Base-by-base conservation (phyloP, 2,888 invertebrate species). In the Ditula angustiorana region DNA sequence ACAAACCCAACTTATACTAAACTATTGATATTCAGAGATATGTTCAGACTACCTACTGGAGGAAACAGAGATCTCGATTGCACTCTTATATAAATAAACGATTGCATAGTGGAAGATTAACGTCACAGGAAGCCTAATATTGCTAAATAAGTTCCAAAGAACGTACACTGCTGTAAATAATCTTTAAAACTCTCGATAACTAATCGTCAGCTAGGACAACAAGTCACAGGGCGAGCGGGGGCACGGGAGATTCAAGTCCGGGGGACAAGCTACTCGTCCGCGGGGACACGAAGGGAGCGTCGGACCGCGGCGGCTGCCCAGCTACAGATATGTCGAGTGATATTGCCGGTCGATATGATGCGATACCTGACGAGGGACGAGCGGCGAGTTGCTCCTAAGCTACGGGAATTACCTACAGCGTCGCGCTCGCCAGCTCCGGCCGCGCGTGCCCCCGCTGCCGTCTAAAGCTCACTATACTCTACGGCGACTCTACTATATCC, bases 251-350 rank as follows among this genome's bases (percentile, higher is more conserved):
- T n/a, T n/a, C n/a, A 41, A 41, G 41, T 16, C 13, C 41, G 50
- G 28, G 55, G 56, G 16, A 28, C 37, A 26, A 16, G 1, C 23
- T 30, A 33, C 37, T 66, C 11, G 55, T 53, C 59, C 49, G 26
- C 64, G 33, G 68, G 35, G 13, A 35, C 41, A 44, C 7, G 50
- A 55, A 55, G 33, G 33, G 7, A 55, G 24, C n/a, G n/a, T n/a
- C n/a, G n/a, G n/a, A n/a, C 30, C 46, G 61, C 57, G 66, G 66
- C 67, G 23, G 47, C 59, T 46, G 16, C 19, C n/a, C 37, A 19
- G 24, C 50, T 55, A 67, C 64, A 72, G 78, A 78, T 78, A 77
- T 77, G 77, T 77, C 59, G 63, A 67, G 59, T 75, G 76, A 77
- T 77, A 79, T 77, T 57, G 61, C 62, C 62, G 61, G 66, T 70